Evolutionary conservation across 1,140 invertebrate species (phyloP), one percentile per base, ranked within the genome.

Genomic region (Anoplophora glabripennis): DNA sequence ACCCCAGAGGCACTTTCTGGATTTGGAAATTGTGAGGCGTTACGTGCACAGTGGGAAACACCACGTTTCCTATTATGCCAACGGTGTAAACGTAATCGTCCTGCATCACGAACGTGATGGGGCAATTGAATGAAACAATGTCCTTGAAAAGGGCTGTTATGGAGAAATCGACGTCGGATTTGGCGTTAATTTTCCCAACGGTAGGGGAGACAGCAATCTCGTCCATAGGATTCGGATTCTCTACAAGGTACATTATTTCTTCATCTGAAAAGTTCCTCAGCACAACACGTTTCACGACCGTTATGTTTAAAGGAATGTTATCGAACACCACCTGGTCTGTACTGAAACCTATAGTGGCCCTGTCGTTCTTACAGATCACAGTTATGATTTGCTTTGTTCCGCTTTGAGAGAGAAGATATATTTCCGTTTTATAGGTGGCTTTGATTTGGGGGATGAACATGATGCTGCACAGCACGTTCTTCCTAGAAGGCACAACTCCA

Each of bases 341-440:
- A 28, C 55, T 62, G 10, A 68, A 47, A 5, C 12, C 12, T 7
- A 66, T 45, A 8, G 21, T 7, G 2, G 57, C 38, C 37, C 59
- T 58, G 11, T 38, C 40, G 9, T 59, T 60, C 15, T 59, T 38
- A 28, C 38, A 40, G 34, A 14, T 8, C 8, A 65, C 52, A 36
- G 54, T 56, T 1, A 68, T 11, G 37, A 64, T 53, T 47, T 61
- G 49, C 40, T 68, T 68, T 9, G 49, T 44, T 8, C 61, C 61
- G 37, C 64, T 66, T 48, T 68, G 61, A 0, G 66, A 68, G 4
- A 63, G 45, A 9, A 68, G 35, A 11, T 46, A 40, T n/a, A 60
- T 61, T 37, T 68, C 66, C 8, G 55, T 68, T 3, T 37, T 33
- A 12, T 46, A 52, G 4, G 40, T 17, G 15, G 18, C 56, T 11